Conservation (phyloP, 2,888 invertebrate species). For the Morpho deidamia region DNA sequence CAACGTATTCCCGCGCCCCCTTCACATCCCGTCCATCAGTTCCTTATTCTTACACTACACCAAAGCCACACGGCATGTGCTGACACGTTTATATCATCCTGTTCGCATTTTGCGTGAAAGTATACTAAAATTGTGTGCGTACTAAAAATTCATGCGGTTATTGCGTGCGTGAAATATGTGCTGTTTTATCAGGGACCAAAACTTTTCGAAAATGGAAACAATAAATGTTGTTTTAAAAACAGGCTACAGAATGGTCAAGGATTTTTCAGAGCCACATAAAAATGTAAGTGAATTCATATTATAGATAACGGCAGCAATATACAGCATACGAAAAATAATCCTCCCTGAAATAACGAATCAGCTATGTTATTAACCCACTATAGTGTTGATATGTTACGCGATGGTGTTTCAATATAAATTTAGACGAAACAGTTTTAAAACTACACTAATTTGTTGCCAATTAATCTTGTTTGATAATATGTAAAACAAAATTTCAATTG, state of each 20-base stretch:
- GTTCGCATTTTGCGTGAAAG: constrained; percentile 2
- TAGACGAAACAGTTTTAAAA: too few species aligned
- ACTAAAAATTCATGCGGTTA: background rate
- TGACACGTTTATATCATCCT: constrained; percentile 24
- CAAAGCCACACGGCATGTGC: constrained; percentile 56
- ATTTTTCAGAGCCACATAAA: constrained; percentile 61
- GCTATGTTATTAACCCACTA: too few species aligned
- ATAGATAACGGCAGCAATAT: too few species aligned
- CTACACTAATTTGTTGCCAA: too few species aligned
- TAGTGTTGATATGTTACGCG: too few species aligned
- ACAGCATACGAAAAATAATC: too few species aligned
- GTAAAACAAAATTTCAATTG: too few species aligned
- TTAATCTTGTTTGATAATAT: too few species aligned
- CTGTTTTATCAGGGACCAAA: constrained; percentile 6
- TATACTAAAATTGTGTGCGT: constrained; percentile 1
- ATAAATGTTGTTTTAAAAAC: constrained; percentile 65
- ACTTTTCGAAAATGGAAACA: constrained; percentile 47
- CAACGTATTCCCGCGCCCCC: constrained; percentile 67
- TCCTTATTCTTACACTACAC: constrained; percentile 62
- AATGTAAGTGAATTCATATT: constrained; percentile 44
- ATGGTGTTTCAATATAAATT: too few species aligned
- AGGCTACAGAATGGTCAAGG: constrained; percentile 68
- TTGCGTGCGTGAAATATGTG: constrained; percentile 8
- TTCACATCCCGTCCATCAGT: constrained; percentile 55
- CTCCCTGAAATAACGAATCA: too few species aligned